A percentile compares a stretch with the other conserved stretches of the same genome.
Evolutionary conservation across 2,888 invertebrate species (phyloP).

Genomic region (Gari tellinella): DNA sequence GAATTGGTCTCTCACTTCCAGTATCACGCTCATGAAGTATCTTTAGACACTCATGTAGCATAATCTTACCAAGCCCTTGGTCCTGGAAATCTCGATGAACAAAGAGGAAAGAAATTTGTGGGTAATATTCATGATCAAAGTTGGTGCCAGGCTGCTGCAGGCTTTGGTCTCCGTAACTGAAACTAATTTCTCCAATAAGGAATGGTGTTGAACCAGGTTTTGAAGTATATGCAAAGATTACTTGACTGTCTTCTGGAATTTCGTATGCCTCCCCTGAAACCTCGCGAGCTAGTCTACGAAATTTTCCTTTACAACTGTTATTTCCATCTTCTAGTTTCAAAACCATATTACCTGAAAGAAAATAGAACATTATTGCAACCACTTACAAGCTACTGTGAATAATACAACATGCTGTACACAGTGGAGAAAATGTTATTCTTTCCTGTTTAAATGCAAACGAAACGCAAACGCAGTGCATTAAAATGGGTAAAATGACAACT

Average conservation of each 20-base stretch:
- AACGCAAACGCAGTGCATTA: no score
- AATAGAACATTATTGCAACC: not conserved
- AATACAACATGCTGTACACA: no score
- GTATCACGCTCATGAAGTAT: slow-evolving; percentile 34
- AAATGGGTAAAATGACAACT: no score
- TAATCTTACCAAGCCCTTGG: slow-evolving; percentile 56
- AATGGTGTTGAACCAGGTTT: slow-evolving; percentile 23
- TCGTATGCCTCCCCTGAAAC: slow-evolving; percentile 68
- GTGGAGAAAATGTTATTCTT: no score
- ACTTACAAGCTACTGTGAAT: slow-evolving; percentile 8
- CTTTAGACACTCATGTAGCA: slow-evolving; percentile 54
- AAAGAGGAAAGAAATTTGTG: slow-evolving; percentile 69
- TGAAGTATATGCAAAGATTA: slow-evolving; percentile 63
- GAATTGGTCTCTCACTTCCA: slow-evolving; percentile 47
- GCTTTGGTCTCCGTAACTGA: slow-evolving; percentile 43
- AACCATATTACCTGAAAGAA: slow-evolving; percentile 38
- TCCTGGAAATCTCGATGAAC: slow-evolving; percentile 65
- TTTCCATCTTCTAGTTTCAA: slow-evolving; percentile 30
- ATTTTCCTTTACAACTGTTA: slow-evolving; percentile 53
- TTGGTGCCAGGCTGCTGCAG: slow-evolving; percentile 35
- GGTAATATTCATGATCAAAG: slow-evolving; percentile 64
- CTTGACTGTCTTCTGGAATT: slow-evolving; percentile 65
- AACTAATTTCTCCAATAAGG: slow-evolving; percentile 61
- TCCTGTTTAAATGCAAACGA: no score
- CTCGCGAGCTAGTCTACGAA: slow-evolving; percentile 69